Conservation (phyloP, 2,888 invertebrate species). For the Agonopterix heracliana region DNA sequence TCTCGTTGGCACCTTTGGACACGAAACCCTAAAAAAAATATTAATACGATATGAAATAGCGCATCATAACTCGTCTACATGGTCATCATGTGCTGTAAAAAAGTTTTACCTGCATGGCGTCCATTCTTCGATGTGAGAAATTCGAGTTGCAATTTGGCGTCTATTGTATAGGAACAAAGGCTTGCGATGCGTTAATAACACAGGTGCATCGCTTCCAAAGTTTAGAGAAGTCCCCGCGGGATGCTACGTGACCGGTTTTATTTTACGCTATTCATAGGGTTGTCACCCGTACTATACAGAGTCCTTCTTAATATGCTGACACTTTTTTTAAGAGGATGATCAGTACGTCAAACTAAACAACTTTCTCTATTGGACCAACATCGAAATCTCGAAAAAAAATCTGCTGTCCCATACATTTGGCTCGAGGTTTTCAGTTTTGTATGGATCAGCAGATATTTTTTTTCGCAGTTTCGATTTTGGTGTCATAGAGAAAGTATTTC, state of each 20-base stretch:
- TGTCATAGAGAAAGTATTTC: too few relatives aligned
- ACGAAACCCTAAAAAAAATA: conserved; percentile 1
- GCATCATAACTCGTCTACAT: conserved; percentile 27
- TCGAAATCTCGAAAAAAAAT: too few relatives aligned
- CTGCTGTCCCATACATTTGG: too few relatives aligned
- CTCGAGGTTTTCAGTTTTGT: too few relatives aligned
- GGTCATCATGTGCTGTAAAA: conserved; percentile 29
- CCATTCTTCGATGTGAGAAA: conserved; percentile 55
- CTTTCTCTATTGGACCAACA: too few relatives aligned
- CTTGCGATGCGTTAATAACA: conserved; percentile 66
- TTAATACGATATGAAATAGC: conserved; percentile 20
- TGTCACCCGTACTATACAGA: too few relatives aligned
- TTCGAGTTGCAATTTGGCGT: conserved; percentile 68
- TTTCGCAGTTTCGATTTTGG: too few relatives aligned
- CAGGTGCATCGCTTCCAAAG: conserved; percentile 66
- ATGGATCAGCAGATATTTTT: too few relatives aligned
- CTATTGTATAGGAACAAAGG: conserved; percentile 71
- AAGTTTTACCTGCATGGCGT: conserved; percentile 48
- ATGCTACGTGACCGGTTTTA: conserved; percentile 63
- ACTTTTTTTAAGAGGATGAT: too few relatives aligned
- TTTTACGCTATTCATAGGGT: conserved; percentile 48
- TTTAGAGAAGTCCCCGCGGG: conserved; percentile 29
- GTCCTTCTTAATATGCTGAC: too few relatives aligned
- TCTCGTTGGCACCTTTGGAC: too few relatives aligned
- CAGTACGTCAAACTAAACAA: too few relatives aligned